A percentile compares a stretch with the other conserved stretches of the same genome.
phyloP scores from a whole-genome alignment of 2,113 vertebrate species.

The Anolis sagrei region DNA sequence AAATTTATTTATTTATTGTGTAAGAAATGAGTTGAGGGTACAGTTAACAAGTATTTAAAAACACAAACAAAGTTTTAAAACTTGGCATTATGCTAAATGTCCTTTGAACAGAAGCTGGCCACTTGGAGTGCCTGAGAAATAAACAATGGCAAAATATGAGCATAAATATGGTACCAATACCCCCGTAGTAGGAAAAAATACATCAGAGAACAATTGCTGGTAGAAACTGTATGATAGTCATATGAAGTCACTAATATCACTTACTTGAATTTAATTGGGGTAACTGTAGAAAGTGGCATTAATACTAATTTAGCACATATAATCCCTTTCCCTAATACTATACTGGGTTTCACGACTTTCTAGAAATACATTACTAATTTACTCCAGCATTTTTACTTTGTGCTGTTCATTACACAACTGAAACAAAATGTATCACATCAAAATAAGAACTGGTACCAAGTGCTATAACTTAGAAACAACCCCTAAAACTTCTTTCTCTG shows the following conservation, averaged over 20 bases:
- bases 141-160: no score
- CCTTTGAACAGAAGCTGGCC: no score
- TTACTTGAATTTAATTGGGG: not conserved
- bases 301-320: not conserved
- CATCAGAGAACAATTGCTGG: not conserved
- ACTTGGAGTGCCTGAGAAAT: no score
- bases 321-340: not conserved
- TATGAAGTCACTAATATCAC: not conserved
- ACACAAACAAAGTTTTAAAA: no score
- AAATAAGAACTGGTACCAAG: not conserved
- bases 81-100: no score
- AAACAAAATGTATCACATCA: not conserved
- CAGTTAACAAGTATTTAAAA: no score
- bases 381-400: not conserved
- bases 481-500: not conserved
- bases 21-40: no score
- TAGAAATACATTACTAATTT: not conserved
- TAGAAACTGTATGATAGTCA: not conserved
- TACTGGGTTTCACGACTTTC: not conserved
- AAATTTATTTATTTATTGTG: no score
- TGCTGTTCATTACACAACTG: not conserved
- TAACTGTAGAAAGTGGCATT: not conserved
- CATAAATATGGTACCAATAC: no score
- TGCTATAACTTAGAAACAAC: not conserved
- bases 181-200: no score